Evolutionary conservation across 2,113 vertebrate species (phyloP).

Genomic region (Nyctibius bracteatus): DNA sequence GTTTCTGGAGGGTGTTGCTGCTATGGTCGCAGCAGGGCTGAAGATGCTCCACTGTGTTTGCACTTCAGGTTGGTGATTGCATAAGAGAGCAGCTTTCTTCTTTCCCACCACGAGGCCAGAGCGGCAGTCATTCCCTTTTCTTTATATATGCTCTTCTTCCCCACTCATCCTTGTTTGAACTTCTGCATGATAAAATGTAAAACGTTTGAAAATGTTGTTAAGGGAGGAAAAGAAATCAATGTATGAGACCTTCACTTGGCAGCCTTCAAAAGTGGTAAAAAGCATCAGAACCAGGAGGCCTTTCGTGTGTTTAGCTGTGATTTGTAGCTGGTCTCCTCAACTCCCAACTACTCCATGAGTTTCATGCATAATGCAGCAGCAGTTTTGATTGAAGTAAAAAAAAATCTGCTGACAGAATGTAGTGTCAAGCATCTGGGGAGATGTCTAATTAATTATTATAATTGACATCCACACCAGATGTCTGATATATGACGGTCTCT

Average conservation of each 20-base stretch:
- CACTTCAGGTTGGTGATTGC: neutral
- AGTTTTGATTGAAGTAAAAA: slow-evolving; percentile 55
- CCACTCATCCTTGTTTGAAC: neutral
- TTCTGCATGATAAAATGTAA: neutral
- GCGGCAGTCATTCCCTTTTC: neutral
- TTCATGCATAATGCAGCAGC: slow-evolving; percentile 63
- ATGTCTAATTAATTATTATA: slow-evolving; percentile 71
- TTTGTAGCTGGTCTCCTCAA: slow-evolving; percentile 12
- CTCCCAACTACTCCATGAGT: slow-evolving; percentile 19
- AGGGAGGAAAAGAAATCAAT: neutral
- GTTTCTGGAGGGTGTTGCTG: neutral
- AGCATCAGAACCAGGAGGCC: neutral
- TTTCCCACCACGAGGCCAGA: neutral
- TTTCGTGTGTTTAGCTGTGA: neutral
- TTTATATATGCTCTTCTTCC: neutral
- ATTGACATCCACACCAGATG: slow-evolving; percentile 68
- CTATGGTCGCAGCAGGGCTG: rapidly evolving
- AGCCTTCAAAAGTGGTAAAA: neutral
- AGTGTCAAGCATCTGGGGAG: slow-evolving; percentile 66
- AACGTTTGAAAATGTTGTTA: neutral
- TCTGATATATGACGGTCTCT: slow-evolving; percentile 49
- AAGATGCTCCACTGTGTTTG: neutral
- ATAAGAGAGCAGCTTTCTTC: neutral
- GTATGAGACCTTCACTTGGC: neutral
- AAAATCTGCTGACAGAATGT: slow-evolving; percentile 64